Percentiles rank a stretch among this genome's conserved stretches.
These are phyloP conservation scores for Upupa epops DNA, from an alignment of 2,113 vertebrate genomes.

Conservation along the genomic window DNA sequence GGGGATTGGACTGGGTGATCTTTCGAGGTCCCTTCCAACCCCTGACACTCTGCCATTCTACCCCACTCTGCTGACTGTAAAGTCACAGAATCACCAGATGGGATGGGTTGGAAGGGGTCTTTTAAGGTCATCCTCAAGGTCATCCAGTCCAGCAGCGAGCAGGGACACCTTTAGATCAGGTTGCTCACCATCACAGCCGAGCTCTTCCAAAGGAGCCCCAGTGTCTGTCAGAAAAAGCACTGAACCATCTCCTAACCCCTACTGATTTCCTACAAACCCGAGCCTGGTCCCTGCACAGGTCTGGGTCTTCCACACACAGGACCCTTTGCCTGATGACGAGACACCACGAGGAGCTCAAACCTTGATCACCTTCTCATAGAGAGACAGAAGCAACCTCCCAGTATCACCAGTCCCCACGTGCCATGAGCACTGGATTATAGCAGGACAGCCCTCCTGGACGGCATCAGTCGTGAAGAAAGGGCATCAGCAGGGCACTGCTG, in stretches of 20 bases:
- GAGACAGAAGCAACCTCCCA: accelerated
- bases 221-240: neutral
- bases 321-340: neutral
- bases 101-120: neutral
- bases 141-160: neutral
- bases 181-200: neutral
- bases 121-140: neutral
- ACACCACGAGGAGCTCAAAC: accelerated
- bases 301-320: accelerated
- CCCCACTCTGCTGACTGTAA: neutral
- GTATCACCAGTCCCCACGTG: neutral
- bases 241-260: neutral
- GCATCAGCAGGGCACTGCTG: accelerated
- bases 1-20: too few species aligned
- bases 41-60: too few species aligned
- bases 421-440: accelerated
- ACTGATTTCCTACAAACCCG: neutral
- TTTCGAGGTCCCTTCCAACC: too few species aligned
- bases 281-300: accelerated
- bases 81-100: neutral
- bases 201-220: neutral
- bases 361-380: accelerated
- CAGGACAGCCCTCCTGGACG: neutral
- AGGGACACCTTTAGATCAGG: neutral
- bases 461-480: neutral